Base-by-base conservation (phyloP, 1,140 invertebrate genomes). In the Meloidogyne chitwoodi region DNA sequence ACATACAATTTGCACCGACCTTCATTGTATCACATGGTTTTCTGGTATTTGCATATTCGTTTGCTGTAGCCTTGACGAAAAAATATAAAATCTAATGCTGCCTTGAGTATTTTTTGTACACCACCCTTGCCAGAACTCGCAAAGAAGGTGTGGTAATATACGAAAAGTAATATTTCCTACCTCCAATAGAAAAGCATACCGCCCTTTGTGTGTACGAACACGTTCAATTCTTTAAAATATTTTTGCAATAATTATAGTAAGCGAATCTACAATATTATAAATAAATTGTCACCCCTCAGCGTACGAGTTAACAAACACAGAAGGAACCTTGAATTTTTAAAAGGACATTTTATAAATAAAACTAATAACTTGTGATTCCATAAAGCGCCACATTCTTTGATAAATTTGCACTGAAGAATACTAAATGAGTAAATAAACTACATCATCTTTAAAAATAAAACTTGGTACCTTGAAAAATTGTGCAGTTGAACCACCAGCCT, bases 1-100 rank as follows among this genome's bases (percentile, higher is more conserved):
- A n/a, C n/a, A n/a, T n/a, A n/a, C n/a, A 87, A 88, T 89, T 83
- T 6, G 85, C 84, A 79, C 81, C 94, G 66, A 96, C 90, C 89
- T 94, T 94, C 92, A 96, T 94, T 2, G 95, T 95, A 85, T 97
- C 93, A 88, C 96, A 98, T 0, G 94, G 95, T 83, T 93, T 91
- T 74, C 93, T 89, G 84, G 94, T 93, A 88, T 96, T 97, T 64
- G 92, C 92, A 88, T 95, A 97, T 86, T 97, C 94, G 86, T 96
- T 96, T 84, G 93, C 94, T 0, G 94, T 93, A 8, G 93, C 95
- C 89, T 97, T 56, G 4, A 38, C 10, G 6, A 38, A 3, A 38
- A 38, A 38, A n/a, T n/a, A n/a, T 41, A 41, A 56, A 44, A 16
- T 16, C 1, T 16, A 56, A 56, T 4, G 19, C 0, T 56, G 5